Percentiles rank a stretch among this genome's conserved stretches.
Evolutionary conservation across 2,113 vertebrate species (phyloP).

Genomic region (Murina feae): DNA sequence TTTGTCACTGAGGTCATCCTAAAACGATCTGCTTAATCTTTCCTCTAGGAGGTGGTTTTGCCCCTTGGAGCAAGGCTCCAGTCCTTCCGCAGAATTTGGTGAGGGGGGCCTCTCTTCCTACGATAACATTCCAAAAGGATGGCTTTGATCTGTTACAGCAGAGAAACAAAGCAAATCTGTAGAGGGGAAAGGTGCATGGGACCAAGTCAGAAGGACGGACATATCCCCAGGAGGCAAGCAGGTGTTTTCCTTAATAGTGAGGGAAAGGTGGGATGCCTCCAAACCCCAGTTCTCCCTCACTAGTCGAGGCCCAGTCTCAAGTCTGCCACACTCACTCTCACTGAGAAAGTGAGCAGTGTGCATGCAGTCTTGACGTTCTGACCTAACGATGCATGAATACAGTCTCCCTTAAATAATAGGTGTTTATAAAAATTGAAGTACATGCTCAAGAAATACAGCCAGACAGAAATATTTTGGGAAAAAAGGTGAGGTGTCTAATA

Average conservation of each 20-base stretch:
- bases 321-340: fast-evolving
- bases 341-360: not conserved
- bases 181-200: not conserved
- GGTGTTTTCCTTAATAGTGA: not conserved
- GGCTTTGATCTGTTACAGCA: not conserved
- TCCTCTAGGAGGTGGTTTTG: not conserved
- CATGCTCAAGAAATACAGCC: not conserved
- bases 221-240: not conserved
- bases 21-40: not conserved
- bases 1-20: not conserved
- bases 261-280: not conserved
- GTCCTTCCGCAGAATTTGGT: not conserved
- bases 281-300: not conserved
- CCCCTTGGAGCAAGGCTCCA: not conserved
- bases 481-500: not conserved
- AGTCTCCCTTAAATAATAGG: not conserved
- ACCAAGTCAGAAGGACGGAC: not conserved
- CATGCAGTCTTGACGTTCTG: not conserved
- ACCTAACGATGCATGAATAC: not conserved
- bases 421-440: not conserved
- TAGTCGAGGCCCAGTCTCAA: fast-evolving
- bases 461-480: not conserved
- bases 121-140: not conserved
- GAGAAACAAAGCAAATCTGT: not conserved
- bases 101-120: not conserved